Base-by-base conservation (phyloP, 2,797 vertebrate genomes). In the Cryptoprocta ferox region DNA sequence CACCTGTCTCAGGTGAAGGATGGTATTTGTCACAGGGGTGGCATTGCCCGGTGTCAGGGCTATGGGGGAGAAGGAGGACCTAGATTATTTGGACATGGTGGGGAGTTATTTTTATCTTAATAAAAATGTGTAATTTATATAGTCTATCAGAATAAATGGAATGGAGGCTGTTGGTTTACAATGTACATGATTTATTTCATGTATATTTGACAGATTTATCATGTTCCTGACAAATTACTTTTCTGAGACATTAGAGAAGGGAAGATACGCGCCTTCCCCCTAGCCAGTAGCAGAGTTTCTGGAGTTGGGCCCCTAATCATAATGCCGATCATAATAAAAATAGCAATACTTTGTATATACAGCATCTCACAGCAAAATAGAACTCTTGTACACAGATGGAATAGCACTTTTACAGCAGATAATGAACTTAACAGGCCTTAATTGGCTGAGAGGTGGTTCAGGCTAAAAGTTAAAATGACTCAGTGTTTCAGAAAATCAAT, bases 381-480 rank as follows among this genome's bases (percentile, higher is more conserved):
- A 81, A 37, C 39, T 81, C 21, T 80, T 35, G 26, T 45, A n/a
- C n/a, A 4, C 61, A 53, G 39, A n/a, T 35, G 32, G 80, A 68
- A 32, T 66, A n/a, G 63, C 39, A 76, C 48, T 83, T 80, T 30
- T 89, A 39, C 5, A 50, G 59, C 42, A 87, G 12, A 26, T 42
- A 76, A 68, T 89, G 91, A 35, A 76, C 32, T 18, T 75, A 39
- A 61, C 88, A 89, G 59, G 15, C 71, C 32, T 78, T 94, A 73
- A 70, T 39, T 97, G 92, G 24, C 94, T 63, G 18, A 93, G 63
- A 90, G 76, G 32, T 56, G 26, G 21, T 84, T 71, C 81, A 84
- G 84, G 50, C 61, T 75, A 71, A 66, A 95, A 93, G 45, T 95
- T 91, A 78, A 85, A 92, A 73, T 45, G 28, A 90, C 42, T 87